Percentiles rank a stretch among this genome's conserved stretches.
Conservation (phyloP, 2,113 vertebrate genomes). For the Laticauda laticaudata region DNA sequence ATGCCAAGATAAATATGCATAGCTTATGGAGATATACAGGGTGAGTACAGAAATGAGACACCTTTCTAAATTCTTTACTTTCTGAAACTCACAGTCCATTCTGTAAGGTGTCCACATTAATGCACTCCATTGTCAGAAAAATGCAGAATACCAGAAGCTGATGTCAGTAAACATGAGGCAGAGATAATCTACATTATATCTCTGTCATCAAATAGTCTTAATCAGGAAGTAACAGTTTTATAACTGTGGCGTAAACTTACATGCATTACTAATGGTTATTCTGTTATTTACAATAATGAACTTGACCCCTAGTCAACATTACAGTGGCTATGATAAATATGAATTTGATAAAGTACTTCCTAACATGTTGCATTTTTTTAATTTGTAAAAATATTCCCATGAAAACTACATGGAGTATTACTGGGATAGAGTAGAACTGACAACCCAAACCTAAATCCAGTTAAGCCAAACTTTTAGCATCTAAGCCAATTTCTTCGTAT, state of each 20-base stretch:
- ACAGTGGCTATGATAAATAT: constrained; percentile 65
- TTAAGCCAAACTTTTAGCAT: neutral
- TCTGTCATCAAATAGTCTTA: constrained; percentile 62
- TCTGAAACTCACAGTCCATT: constrained; percentile 55
- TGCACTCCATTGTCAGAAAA: constrained; percentile 46
- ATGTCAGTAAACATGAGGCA: constrained; percentile 57
- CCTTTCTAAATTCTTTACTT: constrained; percentile 62
- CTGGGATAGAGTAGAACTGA: neutral
- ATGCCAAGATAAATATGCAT: constrained; percentile 80
- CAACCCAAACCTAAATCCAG: neutral
- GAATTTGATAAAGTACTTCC: constrained; percentile 73
- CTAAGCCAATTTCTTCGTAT: neutral
- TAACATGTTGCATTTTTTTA: constrained; percentile 56
- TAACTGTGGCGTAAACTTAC: constrained; percentile 58
- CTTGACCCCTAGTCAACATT: constrained; percentile 65
- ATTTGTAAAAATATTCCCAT: constrained; percentile 61
- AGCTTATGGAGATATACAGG: constrained; percentile 66
- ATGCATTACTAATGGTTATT: constrained; percentile 66
- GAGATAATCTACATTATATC: constrained; percentile 48
- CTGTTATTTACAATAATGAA: constrained; percentile 71
- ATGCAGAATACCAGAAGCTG: constrained; percentile 53
- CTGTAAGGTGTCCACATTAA: constrained; percentile 54
- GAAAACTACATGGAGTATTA: neutral
- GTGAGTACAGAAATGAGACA: constrained; percentile 73
- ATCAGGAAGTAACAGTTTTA: constrained; percentile 61